Conservation (phyloP, 1,140 invertebrate genomes). For the Brachionus plicatilis region DNA sequence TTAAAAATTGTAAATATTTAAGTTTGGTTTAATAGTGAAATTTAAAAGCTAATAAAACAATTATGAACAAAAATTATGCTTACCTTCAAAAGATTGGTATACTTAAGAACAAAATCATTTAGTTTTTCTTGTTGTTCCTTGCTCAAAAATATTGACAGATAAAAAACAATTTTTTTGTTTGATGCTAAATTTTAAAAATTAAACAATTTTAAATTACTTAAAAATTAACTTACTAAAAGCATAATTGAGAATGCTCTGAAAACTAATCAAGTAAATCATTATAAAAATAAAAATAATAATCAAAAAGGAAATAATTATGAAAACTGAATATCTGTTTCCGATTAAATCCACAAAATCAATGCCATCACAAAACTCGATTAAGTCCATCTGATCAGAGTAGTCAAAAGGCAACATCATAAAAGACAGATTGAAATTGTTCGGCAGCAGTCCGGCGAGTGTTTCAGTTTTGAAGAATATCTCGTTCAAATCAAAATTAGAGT, state of each 20-base stretch:
- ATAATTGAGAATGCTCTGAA: not conserved
- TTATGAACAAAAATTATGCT: not conserved
- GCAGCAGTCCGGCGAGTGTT: not conserved
- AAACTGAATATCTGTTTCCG: not conserved
- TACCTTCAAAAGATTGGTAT: not conserved
- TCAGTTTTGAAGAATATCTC: slow-evolving; percentile 11
- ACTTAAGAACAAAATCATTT: not conserved
- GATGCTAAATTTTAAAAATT: not conserved
- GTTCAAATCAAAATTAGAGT: slow-evolving; percentile 1
- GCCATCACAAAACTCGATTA: not conserved
- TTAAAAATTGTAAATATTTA: too few species aligned
- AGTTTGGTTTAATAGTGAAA: too few species aligned
- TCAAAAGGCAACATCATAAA: not conserved
- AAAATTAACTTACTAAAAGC: not conserved
- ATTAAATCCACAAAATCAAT: not conserved
- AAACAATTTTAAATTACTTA: not conserved
- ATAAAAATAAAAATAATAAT: not conserved
- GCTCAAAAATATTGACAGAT: slow-evolving; percentile 2
- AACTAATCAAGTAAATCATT: not conserved
- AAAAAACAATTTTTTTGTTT: not conserved
- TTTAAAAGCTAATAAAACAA: too few species aligned
- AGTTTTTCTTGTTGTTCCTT: not conserved
- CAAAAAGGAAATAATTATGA: not conserved
- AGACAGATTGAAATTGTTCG: not conserved
- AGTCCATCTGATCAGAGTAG: not conserved